Evolutionary conservation across 92 coral and sea anemone genomes (phyloP).

Genomic region (Epizoanthus rinbou): DNA sequence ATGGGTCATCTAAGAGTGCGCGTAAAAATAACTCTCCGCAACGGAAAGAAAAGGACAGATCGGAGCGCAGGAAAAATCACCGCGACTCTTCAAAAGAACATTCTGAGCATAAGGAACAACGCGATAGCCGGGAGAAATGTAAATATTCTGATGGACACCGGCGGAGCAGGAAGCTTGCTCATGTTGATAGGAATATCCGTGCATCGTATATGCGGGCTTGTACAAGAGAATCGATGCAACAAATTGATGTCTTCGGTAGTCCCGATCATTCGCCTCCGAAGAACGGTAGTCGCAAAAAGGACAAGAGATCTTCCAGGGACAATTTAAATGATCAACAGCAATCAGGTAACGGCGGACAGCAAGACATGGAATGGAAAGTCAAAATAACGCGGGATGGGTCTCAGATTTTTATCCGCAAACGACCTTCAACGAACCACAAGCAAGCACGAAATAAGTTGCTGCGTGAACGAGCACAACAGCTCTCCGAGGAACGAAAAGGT

Average conservation of each 20-base stretch:
- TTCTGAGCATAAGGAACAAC: conserved; percentile 56
- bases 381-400: conserved; percentile 94
- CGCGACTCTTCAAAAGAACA: conserved; percentile 72
- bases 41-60: conserved; percentile 68
- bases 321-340: conserved; percentile 59
- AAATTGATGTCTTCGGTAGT: conserved; percentile 78
- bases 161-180: conserved; percentile 78
- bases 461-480: conserved; percentile 96
- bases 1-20: conserved; percentile 54
- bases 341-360: conserved; percentile 59
- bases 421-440: conserved; percentile 66
- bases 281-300: conserved; percentile 51
- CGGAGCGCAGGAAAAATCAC: conserved; percentile 62
- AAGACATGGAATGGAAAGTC: conserved; percentile 91
- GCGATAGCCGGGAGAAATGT: conserved; percentile 59
- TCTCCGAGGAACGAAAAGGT: conserved; percentile 96
- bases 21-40: conserved; percentile 75
- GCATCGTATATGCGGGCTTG: conserved; percentile 90
- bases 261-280: conserved; percentile 58
- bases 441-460: conserved; percentile 89
- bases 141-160: conserved; percentile 69
- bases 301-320: conserved; percentile 66
- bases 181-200: conserved; percentile 84
- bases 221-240: conserved; percentile 76
- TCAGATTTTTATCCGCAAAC: conserved; percentile 88